Base-by-base conservation (phyloP, 2,113 vertebrate genomes). In the Triplophysa siluroides region DNA sequence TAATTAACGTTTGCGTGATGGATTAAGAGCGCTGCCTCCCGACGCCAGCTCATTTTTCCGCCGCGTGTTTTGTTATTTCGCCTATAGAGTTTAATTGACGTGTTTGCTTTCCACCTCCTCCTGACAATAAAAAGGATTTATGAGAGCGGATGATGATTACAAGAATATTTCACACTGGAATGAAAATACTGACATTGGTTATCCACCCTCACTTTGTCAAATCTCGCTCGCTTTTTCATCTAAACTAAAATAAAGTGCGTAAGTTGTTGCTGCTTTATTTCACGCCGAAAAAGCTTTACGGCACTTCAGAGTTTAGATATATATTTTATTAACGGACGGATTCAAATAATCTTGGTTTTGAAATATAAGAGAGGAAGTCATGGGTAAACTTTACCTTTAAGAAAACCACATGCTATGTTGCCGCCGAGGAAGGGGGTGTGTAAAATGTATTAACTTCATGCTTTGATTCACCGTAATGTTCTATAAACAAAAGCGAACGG, bases 1-100 rank as follows among this genome's bases (percentile, higher is more conserved):
- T 92, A 92, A 93, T 93, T 91, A 92, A 92, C 91, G 90, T 91
- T 92, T 90, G 81, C 63, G 83, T 87, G 88, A 89, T 90, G 91
- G 89, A 91, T 90, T 91, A 86, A 89, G 87, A 52, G n/a, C 80
- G 83, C 86, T 81, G 87, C 75, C 87, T 87, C 86, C 81, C 84
- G 83, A 86, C 87, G 87, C 90, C 83, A 75, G 82, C 80, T 82
- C 14, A 11, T 38, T 71, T 78, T 65, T 14, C 6, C 50, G 50
- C 14, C 21, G 3, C 19, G 45, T 21, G 69, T 72, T 80, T 73
- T 79, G 63, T 83, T 80, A 70, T 61, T 84, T 76, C 56, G 72
- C 76, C 80, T 80, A 87, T 88, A 87, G 54, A 63, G 87, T 90
- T 78, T 76, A 89, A 88, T 86, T 83, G 84, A 24, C 86, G 68